Conservation (phyloP, 2,797 vertebrate genomes). For the Eutrigla gurnardus region DNA sequence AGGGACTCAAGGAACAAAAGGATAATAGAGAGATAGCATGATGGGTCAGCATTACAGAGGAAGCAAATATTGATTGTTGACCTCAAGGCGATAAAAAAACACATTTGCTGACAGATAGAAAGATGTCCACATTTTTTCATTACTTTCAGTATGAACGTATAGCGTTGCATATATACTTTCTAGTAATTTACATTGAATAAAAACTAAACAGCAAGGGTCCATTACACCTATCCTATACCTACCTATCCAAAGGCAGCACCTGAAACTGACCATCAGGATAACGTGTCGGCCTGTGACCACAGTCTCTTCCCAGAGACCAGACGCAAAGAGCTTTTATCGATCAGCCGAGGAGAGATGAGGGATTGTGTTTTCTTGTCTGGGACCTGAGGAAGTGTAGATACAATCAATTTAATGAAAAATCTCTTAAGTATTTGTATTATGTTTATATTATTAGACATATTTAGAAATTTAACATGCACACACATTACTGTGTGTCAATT, state of each 20-base stretch:
- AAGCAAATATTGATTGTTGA: not conserved
- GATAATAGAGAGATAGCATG: slow-evolving; percentile 6
- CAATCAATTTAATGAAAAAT: not conserved
- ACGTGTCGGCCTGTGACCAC: slow-evolving; percentile 29
- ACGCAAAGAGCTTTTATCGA: slow-evolving; percentile 55
- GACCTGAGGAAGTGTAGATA: not conserved
- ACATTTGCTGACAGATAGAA: not conserved
- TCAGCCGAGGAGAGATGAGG: slow-evolving; percentile 31
- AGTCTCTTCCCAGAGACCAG: slow-evolving; percentile 21
- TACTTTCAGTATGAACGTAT: not conserved
- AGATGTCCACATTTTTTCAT: not conserved
- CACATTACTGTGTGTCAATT: not conserved
- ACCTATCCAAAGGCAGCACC: not conserved
- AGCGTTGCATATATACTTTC: not conserved
- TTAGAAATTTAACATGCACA: not conserved
- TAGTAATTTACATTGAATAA: not conserved
- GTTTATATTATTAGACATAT: not conserved
- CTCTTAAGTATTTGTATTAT: not conserved
- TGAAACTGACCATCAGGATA: slow-evolving; percentile 1
- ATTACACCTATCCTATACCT: not conserved
- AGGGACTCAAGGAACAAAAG: slow-evolving; percentile 19
- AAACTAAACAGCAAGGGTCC: not conserved
- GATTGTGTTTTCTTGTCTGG: slow-evolving; percentile 27
- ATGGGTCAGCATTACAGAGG: not conserved
- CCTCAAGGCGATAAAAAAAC: not conserved